phyloP scores from a whole-genome alignment of 2,888 invertebrate species.

The Seira ritae region DNA sequence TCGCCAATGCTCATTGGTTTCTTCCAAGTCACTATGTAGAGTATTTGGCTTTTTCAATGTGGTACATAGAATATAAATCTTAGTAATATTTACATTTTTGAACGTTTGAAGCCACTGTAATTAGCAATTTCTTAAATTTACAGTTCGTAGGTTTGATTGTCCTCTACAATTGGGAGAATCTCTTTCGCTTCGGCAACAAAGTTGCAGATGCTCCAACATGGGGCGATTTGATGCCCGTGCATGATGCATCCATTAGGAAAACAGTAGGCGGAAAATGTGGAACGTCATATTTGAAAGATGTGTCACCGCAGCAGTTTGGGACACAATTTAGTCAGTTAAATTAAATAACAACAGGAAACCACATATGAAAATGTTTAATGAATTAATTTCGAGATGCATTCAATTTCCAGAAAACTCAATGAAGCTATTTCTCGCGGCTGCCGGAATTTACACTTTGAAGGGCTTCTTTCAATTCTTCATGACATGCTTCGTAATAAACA shows the following conservation, averaged over 20 bases:
- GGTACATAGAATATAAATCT: conserved; percentile 24
- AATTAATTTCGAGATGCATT: background rate
- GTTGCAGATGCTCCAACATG: conserved; percentile 19
- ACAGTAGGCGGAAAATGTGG: conserved; percentile 35
- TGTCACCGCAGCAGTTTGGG: conserved; percentile 36
- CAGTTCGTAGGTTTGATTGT: conserved; percentile 47
- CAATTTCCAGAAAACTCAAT: conserved; percentile 20
- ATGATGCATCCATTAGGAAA: background rate
- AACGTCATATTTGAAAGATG: conserved; percentile 10
- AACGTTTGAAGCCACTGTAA: background rate
- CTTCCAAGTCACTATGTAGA: conserved; percentile 41
- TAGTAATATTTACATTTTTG: background rate
- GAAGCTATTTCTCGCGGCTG: conserved; percentile 24
- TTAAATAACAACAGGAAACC: background rate
- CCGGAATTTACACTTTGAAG: conserved; percentile 23
- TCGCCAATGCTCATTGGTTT: background rate
- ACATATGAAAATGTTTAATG: background rate
- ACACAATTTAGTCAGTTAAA: conserved; percentile 36
- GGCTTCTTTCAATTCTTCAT: conserved; percentile 47
- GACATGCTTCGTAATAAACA: conserved; percentile 56
- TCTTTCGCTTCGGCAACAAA: conserved; percentile 25
- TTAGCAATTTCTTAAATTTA: background rate
- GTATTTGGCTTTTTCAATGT: conserved; percentile 43
- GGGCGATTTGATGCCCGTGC: conserved; percentile 24
- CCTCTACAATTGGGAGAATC: conserved; percentile 33